These are phyloP conservation scores for Rhysida immarginata DNA, from an alignment of 1,140 invertebrate species.

Conservation along the genomic window DNA sequence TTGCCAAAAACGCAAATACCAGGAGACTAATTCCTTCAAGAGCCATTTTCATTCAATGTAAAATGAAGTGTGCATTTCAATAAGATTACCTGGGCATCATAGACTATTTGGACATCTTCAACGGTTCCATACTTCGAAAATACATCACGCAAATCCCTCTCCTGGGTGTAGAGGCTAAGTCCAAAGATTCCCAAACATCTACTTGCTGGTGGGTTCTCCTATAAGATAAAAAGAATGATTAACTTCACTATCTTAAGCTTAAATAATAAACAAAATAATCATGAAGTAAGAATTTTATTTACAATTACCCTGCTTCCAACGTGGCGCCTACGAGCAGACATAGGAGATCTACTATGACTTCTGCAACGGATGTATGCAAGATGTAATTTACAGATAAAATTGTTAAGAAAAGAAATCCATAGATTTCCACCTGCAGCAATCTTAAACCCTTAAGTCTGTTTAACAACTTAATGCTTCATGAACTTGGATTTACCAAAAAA, in stretches of 20 bases:
- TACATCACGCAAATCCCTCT: slow-evolving; percentile 80
- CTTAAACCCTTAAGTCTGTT: too few species aligned
- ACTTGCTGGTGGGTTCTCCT: slow-evolving; percentile 73
- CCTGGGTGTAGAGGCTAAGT: slow-evolving; percentile 78
- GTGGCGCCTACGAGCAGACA: slow-evolving; percentile 36
- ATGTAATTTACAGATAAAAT: too few species aligned
- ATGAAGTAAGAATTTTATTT: slow-evolving; percentile 2
- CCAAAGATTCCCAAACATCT: slow-evolving; percentile 89
- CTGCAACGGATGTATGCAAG: too few species aligned
- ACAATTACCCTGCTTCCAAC: slow-evolving; percentile 27
- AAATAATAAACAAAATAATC: neutral
- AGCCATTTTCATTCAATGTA: too few species aligned
- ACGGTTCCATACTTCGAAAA: slow-evolving; percentile 84
- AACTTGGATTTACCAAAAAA: too few species aligned
- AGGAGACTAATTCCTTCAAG: too few species aligned
- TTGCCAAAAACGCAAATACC: too few species aligned
- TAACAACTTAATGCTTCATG: too few species aligned
- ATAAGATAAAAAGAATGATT: too few species aligned
- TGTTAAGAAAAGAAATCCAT: too few species aligned
- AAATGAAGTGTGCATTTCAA: too few species aligned
- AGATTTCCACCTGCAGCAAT: too few species aligned
- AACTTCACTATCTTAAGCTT: neutral
- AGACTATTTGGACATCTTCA: slow-evolving; percentile 86
- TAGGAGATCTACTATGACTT: slow-evolving; percentile 33
- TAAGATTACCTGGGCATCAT: slow-evolving; percentile 91